Evolutionary conservation across 2,888 invertebrate species (phyloP).

Genomic region (Xestoiulus laeticollis): DNA sequence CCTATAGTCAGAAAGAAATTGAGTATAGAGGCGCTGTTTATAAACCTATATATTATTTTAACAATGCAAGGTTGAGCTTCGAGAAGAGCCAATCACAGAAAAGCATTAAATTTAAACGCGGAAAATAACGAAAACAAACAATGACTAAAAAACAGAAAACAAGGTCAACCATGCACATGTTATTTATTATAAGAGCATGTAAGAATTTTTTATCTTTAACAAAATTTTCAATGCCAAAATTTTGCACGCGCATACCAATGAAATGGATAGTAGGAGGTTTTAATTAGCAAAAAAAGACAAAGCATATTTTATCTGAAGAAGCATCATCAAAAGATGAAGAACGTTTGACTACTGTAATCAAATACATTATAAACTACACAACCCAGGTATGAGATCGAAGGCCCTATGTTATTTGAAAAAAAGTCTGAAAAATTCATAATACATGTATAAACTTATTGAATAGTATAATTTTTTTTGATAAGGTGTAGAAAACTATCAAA

Average conservation of each 20-base stretch:
- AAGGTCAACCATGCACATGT: conserved; percentile 10
- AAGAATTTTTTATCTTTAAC: background rate
- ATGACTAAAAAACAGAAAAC: conserved; percentile 33
- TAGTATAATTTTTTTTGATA: too few relatives aligned
- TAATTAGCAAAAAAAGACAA: background rate
- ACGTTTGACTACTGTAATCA: background rate
- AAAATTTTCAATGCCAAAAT: conserved; percentile 19
- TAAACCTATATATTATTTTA: conserved; percentile 24
- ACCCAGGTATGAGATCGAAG: background rate
- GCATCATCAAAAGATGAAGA: background rate
- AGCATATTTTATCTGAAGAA: background rate
- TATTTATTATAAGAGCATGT: conserved; percentile 1
- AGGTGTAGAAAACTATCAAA: too few relatives aligned
- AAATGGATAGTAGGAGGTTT: background rate
- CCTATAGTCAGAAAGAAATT: background rate
- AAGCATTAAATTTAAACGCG: conserved; percentile 36
- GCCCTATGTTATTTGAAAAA: too few relatives aligned
- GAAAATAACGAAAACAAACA: conserved; percentile 43
- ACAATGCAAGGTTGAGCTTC: conserved; percentile 14
- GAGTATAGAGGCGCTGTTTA: background rate
- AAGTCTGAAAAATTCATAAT: too few relatives aligned
- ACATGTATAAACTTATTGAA: too few relatives aligned
- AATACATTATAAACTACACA: background rate
- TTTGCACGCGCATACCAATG: background rate
- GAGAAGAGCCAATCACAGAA: background rate